Conservation (phyloP, 2,797 vertebrate genomes). For the Sebastes elongatus region DNA sequence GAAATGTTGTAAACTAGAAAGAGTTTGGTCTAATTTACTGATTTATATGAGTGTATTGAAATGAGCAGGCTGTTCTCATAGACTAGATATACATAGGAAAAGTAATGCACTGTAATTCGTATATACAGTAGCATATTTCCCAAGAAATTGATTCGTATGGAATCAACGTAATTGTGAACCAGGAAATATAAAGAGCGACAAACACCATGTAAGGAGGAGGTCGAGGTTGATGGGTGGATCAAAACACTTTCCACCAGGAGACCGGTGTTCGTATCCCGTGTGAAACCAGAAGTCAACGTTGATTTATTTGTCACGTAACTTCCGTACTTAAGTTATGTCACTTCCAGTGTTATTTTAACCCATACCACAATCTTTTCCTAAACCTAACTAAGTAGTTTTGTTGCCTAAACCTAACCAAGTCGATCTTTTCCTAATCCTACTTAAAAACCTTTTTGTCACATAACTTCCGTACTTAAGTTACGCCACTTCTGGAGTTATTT, state of each 20-base stretch:
- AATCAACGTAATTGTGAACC: neutral
- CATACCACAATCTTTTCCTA: neutral
- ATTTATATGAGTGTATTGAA: conserved; percentile 7
- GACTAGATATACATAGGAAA: neutral
- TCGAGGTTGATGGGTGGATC: neutral
- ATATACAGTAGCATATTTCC: neutral
- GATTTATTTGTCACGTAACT: neutral
- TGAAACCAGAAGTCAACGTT: no score
- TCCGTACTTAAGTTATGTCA: neutral
- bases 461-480: neutral
- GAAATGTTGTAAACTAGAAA: conserved; percentile 8
- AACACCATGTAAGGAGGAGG: neutral
- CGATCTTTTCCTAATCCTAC: no score
- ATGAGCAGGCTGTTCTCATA: neutral
- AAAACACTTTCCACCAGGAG: neutral
- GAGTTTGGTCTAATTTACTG: neutral
- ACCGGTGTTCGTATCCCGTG: no score
- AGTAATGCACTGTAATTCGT: neutral
- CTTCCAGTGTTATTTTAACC: neutral
- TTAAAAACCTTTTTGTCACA: no score
- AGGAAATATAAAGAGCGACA: neutral
- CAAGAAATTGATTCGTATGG: neutral
- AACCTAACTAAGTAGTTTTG: neutral
- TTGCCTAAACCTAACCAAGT: neutral
- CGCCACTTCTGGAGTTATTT: neutral